Evolutionary conservation across 2,888 invertebrate genomes (phyloP), one percentile per base, ranked within the genome.

Genomic region (Incurvaria masculella): DNA sequence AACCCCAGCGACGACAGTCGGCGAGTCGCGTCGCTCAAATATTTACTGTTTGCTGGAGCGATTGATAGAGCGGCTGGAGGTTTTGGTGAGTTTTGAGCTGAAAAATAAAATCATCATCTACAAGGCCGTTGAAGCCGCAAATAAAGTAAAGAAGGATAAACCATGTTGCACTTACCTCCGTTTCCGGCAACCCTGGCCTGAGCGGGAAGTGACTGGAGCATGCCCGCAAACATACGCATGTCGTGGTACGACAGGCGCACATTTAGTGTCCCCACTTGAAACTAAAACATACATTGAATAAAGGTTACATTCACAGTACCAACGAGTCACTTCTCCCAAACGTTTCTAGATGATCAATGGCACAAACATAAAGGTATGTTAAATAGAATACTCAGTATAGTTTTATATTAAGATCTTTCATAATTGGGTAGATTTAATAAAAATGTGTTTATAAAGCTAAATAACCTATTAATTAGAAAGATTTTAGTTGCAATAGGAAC

Each of bases 181-280:
- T 73, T 69, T 0, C 75, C 58, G 2, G 85, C 85, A 44, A 81
- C 79, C 27, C 85, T 65, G 18, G 89, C 86, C 65, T 95, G 95
- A 56, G 86, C 86, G 0, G 95, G 94, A 56, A 97, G 71, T 0
- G 94, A 92, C 58, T 91, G 88, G 52, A 96, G 68, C 82, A 97
- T 95, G 59, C 91, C 82, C 21, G 88, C 80, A 64, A 97, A 96
- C 86, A 97, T 89, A 50, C 90, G 86, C 69, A 96, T 88, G 69
- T 97, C 97, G 64, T 94, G 89, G 65, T 97, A 97, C 1, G 96
- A 97, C 18, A 97, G 71, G 2, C 97, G 83, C 19, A 97, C 82
- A 60, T 86, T 91, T 49, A 97, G 66, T 41, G 88, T 86, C 48
- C 89, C 86, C 56, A 87, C 70, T 47, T 87, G 84, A 11, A 90